Evolutionary conservation across 2,113 vertebrate species (phyloP).

Genomic region (Cyrtonyx montezumae): DNA sequence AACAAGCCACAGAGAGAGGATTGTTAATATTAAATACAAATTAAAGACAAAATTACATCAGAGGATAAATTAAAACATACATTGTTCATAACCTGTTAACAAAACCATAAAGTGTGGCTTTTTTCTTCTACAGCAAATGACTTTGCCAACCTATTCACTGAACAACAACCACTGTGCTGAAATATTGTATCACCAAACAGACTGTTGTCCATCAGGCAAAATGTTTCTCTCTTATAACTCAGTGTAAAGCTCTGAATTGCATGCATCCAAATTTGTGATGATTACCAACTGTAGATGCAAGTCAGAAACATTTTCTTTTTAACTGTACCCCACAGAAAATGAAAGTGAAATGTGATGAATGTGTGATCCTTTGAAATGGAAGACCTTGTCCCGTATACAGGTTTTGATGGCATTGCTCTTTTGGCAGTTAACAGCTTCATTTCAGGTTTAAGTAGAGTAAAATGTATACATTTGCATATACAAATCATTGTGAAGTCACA

Average conservation of each 20-base stretch:
- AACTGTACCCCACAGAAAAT: neutral
- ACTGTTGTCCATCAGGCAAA: neutral
- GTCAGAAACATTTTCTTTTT: neutral
- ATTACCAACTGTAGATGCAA: neutral
- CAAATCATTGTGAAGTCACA: neutral
- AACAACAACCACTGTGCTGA: neutral
- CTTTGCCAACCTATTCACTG: neutral
- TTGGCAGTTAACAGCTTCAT: neutral
- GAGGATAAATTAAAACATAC: neutral
- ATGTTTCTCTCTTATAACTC: neutral
- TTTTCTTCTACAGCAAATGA: neutral
- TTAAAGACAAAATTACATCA: neutral
- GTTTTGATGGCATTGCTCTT: neutral
- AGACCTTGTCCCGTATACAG: neutral
- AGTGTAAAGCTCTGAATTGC: neutral
- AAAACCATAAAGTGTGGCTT: neutral
- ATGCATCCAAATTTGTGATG: neutral
- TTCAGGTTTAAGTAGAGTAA: neutral
- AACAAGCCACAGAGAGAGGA: neutral
- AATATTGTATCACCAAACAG: neutral
- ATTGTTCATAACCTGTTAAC: neutral
- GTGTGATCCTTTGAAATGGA: neutral
- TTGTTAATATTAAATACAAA: neutral
- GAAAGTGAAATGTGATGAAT: rapidly evolving
- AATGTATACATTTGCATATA: rapidly evolving